These are phyloP conservation scores for Pseudolaguvia tuberculata DNA, from an alignment of 2,113 vertebrate genomes.

Conservation along the genomic window DNA sequence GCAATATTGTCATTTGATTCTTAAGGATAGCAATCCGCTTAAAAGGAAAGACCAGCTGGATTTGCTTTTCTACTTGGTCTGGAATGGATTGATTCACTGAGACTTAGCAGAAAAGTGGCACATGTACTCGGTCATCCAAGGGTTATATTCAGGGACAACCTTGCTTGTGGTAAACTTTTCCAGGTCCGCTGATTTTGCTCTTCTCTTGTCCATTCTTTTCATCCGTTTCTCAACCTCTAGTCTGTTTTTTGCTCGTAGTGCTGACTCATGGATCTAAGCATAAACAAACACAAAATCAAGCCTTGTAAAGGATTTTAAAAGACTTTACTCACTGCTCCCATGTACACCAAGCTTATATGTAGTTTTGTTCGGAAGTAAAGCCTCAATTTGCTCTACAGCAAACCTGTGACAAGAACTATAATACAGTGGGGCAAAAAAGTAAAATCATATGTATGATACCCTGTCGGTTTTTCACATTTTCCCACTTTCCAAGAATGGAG, in stretches of 20 bases:
- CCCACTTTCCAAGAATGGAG: no score
- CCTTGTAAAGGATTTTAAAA: conserved; percentile 10
- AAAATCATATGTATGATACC: no score
- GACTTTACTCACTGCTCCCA: neutral
- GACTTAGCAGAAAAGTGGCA: conserved; percentile 85
- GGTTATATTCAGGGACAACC: conserved; percentile 72
- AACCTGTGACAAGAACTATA: no score
- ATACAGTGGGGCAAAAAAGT: no score
- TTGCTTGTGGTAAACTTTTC: conserved; percentile 59
- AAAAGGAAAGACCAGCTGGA: conserved; percentile 10
- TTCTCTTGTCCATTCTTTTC: conserved; percentile 65
- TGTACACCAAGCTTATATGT: neutral
- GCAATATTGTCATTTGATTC: neutral
- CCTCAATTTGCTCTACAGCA: no score
- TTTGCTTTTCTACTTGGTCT: neutral
- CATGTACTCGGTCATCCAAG: conserved; percentile 96
- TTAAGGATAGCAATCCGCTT: neutral
- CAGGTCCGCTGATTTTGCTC: conserved; percentile 72
- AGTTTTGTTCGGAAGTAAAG: no score
- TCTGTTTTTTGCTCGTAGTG: conserved; percentile 84
- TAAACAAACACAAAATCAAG: conserved; percentile 3
- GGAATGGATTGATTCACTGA: conserved; percentile 52
- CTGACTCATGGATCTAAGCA: conserved; percentile 84
- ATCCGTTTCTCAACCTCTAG: conserved; percentile 81
- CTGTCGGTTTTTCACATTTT: no score